phyloP scores from a whole-genome alignment of 2,797 vertebrate genomes.

The Aulostomus chinensis region DNA sequence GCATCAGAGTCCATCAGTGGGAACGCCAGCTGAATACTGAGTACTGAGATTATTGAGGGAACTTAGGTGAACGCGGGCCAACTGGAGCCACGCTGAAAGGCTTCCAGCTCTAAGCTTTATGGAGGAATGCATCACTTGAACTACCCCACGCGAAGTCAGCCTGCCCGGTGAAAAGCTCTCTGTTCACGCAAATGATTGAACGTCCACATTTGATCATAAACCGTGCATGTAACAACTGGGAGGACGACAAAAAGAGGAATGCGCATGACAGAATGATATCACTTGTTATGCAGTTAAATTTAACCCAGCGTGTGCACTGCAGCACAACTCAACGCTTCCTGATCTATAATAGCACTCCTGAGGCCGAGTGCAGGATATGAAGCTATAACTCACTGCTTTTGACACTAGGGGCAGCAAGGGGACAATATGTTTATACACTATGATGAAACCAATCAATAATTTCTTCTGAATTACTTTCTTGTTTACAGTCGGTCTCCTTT shows the following conservation, averaged over 20 bases:
- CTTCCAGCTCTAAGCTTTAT: slow-evolving; percentile 10
- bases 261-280: no score
- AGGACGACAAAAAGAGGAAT: no score
- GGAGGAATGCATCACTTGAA: slow-evolving; percentile 2
- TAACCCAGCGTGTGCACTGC: neutral
- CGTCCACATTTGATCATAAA: no score
- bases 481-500: no score
- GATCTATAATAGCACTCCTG: neutral
- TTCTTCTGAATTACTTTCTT: no score
- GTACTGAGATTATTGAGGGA: slow-evolving; percentile 26
- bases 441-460: slow-evolving; percentile 1
- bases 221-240: no score
- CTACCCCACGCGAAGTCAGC: neutral
- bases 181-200: no score
- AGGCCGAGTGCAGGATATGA: slow-evolving; percentile 15
- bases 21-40: slow-evolving; percentile 52
- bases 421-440: neutral
- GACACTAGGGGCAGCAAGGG: neutral
- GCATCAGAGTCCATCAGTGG: slow-evolving; percentile 27
- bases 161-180: slow-evolving; percentile 24
- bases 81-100: slow-evolving; percentile 9
- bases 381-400: slow-evolving; percentile 30
- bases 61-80: slow-evolving; percentile 48
- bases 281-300: neutral
- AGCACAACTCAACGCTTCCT: neutral